phyloP scores from a whole-genome alignment of 2,113 vertebrate species.

The Podilymbus podiceps region DNA sequence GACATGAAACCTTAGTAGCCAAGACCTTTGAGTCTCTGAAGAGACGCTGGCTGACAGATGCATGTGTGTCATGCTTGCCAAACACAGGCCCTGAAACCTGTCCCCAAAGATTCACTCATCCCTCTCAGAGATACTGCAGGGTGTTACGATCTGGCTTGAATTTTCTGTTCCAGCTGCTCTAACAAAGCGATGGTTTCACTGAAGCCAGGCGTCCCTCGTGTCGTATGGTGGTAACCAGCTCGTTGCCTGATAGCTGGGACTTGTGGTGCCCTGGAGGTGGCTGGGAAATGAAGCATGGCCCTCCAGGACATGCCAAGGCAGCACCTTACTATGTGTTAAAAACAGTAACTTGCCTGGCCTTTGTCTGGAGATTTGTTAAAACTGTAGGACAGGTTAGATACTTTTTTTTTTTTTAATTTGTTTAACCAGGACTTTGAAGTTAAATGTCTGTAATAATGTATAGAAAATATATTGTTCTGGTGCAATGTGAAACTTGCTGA shows the following conservation, averaged over 20 bases:
- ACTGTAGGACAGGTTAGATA: no score
- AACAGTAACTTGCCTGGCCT: neutral
- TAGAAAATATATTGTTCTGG: neutral
- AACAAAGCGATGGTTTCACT: neutral
- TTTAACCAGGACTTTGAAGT: neutral
- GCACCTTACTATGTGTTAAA: neutral
- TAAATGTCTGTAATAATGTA: neutral
- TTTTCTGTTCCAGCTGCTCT: neutral
- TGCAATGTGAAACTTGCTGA: neutral
- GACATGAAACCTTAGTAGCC: neutral
- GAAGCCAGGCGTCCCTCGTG: neutral
- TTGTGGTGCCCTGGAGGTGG: neutral
- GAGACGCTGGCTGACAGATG: neutral
- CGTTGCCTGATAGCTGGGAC: fast-evolving
- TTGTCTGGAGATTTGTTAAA: neutral
- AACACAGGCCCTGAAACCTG: neutral
- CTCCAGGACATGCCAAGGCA: neutral
- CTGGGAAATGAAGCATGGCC: neutral
- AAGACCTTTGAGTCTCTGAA: neutral
- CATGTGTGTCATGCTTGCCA: fast-evolving
- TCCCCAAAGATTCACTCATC: neutral
- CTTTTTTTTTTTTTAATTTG: neutral
- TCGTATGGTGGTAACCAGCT: fast-evolving
- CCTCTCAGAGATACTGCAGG: neutral
- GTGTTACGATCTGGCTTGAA: fast-evolving